Evolutionary conservation across 2,113 vertebrate species (phyloP), one percentile per base, ranked within the genome.

Genomic region (Macrotis lagotis): DNA sequence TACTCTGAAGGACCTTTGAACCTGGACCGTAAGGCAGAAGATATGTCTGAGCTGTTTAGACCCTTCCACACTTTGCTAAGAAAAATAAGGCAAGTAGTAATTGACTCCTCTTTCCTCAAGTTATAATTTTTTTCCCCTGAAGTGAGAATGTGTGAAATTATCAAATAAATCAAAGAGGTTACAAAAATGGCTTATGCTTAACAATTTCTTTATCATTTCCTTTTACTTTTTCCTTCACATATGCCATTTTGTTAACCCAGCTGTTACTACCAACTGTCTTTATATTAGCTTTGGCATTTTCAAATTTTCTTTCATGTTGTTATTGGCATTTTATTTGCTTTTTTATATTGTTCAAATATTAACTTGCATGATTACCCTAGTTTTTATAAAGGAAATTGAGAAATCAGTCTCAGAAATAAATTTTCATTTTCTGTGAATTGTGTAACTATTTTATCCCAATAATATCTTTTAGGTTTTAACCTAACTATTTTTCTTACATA

Each of bases 1-100:
- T 99, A 99, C 96, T 98, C 99, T 0, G 99, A 99, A 48, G 99
- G 99, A 97, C 99, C 99, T 55, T 98, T 99, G 96, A 99, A 99
- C 98, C 97, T 99, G 96, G 99, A 99, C 95, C 99, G 99, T 96
- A 99, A 99, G 98, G 98, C 98, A 89, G 99, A 99, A 96, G 99
- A 99, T 97, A 99, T 99, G 99, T 99, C 99, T 3, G 99, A 99
- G 97, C 99, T 99, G 95, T 99, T 99, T 98, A 99, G 99, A 92
- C 99, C 99, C 94, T 99, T 99, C 98, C 99, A 99, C 97, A 99
- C 99, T 44, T 98, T 99, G 97, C 98, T 99, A 83, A 99, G 99
- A 98, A 99, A 99, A 98, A 99, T 99, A 98, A 99, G 99, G 99
- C 99, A 98, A 97, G 98, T 83, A 74, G 66, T 74, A 44, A 74